These are phyloP conservation scores for Cebidichthys violaceus DNA, from an alignment of 2,113 vertebrate genomes.

Conservation along the genomic window DNA sequence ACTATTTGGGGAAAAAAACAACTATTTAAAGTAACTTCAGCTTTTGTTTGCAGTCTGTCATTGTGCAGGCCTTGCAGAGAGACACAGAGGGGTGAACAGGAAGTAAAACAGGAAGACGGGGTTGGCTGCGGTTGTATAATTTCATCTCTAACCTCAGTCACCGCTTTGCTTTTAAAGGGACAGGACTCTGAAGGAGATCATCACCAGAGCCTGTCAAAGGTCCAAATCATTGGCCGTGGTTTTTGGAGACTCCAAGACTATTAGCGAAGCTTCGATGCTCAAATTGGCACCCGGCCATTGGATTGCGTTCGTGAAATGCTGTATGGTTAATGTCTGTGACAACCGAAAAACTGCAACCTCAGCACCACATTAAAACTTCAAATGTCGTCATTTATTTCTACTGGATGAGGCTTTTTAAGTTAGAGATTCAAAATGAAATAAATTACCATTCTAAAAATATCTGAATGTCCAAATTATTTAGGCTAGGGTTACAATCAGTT, in stretches of 20 bases:
- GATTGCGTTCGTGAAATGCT: background rate
- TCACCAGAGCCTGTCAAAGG: background rate
- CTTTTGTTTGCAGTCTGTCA: constrained; percentile 7
- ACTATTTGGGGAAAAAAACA: background rate
- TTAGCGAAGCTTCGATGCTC: background rate
- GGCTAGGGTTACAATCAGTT: background rate
- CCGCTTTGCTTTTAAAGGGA: constrained; percentile 63
- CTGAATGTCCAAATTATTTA: background rate
- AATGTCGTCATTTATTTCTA: background rate
- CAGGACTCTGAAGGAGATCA: constrained; percentile 20
- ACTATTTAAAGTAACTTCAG: background rate
- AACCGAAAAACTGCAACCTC: background rate
- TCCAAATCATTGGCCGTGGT: background rate
- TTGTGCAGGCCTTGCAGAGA: constrained; percentile 32
- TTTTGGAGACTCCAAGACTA: background rate
- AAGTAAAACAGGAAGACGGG: constrained; percentile 67
- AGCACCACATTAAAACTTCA: background rate
- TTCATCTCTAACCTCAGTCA: constrained; percentile 34
- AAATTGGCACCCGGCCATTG: background rate
- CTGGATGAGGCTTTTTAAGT: background rate
- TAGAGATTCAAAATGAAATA: background rate
- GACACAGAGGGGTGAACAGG: constrained; percentile 53
- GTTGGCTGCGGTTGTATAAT: constrained; percentile 44
- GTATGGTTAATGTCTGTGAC: background rate
- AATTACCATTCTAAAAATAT: too few relatives aligned